phyloP scores from a whole-genome alignment of 2,113 vertebrate species.

The Eulemur rufifrons region DNA sequence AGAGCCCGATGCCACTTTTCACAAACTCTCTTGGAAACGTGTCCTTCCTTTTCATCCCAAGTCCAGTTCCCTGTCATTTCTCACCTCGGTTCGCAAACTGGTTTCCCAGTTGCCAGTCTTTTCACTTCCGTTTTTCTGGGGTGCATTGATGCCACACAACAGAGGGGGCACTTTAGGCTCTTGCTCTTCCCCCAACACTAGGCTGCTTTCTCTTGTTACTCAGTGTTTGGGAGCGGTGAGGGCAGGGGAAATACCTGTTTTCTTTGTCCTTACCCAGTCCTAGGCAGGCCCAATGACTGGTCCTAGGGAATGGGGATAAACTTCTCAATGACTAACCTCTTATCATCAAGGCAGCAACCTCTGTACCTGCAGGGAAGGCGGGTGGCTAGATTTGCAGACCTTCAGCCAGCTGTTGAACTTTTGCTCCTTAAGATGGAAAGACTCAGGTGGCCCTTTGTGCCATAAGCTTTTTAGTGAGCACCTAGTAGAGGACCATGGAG shows the following conservation, averaged over 20 bases:
- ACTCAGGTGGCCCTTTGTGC: no score
- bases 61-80: not conserved
- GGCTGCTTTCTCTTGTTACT: no score
- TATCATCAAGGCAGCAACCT: fast-evolving
- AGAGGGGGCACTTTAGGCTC: no score
- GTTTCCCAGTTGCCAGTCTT: not conserved
- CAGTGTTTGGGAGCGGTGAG: not conserved
- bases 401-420: no score
- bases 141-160: fast-evolving
- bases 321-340: fast-evolving
- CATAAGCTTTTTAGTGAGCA: not conserved
- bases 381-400: no score
- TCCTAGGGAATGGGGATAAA: no score
- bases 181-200: no score
- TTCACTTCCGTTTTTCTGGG: not conserved
- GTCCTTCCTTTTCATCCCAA: not conserved
- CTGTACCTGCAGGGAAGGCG: not conserved
- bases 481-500: no score
- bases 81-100: no score
- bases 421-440: not conserved
- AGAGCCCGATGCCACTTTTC: no score
- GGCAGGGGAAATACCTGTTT: not conserved
- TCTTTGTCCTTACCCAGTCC: not conserved
- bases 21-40: fast-evolving
- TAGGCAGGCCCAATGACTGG: no score